Evolutionary conservation across 1,140 invertebrate genomes (phyloP).

Genomic region (Cyclina sinensis): DNA sequence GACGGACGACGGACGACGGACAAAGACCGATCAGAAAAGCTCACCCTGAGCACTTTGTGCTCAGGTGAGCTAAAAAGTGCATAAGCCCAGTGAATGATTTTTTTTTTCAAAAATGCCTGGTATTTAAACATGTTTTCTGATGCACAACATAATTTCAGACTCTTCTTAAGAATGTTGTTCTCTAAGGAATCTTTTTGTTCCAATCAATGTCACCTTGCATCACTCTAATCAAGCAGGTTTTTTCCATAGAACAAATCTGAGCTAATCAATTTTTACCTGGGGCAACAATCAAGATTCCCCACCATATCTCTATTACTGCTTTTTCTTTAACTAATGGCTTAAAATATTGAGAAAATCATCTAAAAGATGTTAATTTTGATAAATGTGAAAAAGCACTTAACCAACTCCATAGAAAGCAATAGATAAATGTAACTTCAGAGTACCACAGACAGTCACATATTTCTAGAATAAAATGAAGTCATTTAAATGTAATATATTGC

Average conservation of each 20-base stretch:
- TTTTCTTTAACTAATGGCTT: not conserved
- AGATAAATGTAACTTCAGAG: not conserved
- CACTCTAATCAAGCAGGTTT: constrained; percentile 37
- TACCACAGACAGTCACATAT: not conserved
- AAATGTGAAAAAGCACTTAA: constrained; percentile 20
- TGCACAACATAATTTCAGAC: no score
- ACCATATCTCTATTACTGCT: not conserved
- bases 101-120: no score
- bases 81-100: no score
- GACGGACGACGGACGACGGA: no score
- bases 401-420: not conserved
- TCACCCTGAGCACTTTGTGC: no score
- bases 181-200: constrained; percentile 1
- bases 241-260: not conserved
- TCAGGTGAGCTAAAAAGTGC: no score
- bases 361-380: constrained; percentile 32
- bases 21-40: no score
- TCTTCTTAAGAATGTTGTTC: not conserved
- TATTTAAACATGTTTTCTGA: no score
- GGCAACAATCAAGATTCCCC: constrained; percentile 26
- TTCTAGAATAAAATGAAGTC: not conserved
- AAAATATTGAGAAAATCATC: constrained; percentile 27
- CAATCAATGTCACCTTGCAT: constrained; percentile 4
- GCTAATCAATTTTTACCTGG: constrained; percentile 36
- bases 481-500: no score